Conservation (phyloP, 1,140 invertebrate genomes). For the Drosophila suzukii region DNA sequence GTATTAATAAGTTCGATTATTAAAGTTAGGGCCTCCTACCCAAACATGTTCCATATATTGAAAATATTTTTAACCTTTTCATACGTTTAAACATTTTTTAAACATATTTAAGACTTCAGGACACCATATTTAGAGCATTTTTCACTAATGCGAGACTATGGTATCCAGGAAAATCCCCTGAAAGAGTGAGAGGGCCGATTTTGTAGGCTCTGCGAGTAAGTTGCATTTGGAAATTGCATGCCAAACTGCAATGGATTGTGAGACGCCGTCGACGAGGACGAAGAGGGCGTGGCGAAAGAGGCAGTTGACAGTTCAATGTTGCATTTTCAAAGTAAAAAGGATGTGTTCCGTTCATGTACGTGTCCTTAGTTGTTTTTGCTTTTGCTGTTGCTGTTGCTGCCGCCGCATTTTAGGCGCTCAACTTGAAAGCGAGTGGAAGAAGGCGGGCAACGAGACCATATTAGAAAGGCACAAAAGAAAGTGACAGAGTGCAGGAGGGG, state of each 20-base stretch:
- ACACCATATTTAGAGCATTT: not conserved
- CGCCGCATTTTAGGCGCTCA: conserved; percentile 70
- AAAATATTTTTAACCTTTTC: no score
- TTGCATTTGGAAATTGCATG: conserved; percentile 76
- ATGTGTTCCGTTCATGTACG: conserved; percentile 24
- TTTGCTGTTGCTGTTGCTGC: conserved; percentile 10
- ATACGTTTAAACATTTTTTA: no score
- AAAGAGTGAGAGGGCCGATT: conserved; percentile 5
- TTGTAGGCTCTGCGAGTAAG: conserved; percentile 18
- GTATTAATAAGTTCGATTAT: no score
- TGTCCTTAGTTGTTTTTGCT: conserved; percentile 17
- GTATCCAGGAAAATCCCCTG: not conserved
- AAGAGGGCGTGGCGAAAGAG: not conserved
- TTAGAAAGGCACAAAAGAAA: conserved; percentile 64
- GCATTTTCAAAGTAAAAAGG: conserved; percentile 66
- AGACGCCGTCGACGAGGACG: conserved; percentile 2
- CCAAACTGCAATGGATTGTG: conserved; percentile 67
- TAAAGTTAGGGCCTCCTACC: no score
- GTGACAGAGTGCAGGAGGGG: conserved; percentile 21
- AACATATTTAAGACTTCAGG: not conserved
- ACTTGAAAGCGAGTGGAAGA: conserved; percentile 41
- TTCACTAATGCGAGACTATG: not conserved
- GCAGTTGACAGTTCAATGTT: conserved; percentile 80
- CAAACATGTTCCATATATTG: no score
- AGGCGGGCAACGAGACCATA: conserved; percentile 26